Evolutionary conservation across 53 echinoderm and acorn worm species (phyloP), one percentile per base, ranked within the genome.

Genomic region (Actinopyga echinites): DNA sequence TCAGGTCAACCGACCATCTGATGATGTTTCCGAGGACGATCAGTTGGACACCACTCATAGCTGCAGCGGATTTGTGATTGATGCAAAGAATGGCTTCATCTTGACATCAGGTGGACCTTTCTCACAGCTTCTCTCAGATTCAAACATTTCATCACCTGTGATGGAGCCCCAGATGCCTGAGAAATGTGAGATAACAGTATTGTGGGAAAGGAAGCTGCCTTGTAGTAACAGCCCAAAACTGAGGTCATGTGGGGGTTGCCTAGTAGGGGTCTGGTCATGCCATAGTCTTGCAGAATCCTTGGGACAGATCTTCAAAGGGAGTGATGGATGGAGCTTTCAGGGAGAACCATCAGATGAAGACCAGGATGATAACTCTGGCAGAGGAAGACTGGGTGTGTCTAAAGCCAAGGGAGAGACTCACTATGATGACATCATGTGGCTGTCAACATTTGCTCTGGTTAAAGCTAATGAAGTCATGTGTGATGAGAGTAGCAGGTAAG

Each of bases 31-130:
- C 17, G 17, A 8, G 17, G 49, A 49, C 3, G 49, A 49, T 49
- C 49, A 49, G 49, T 49, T 49, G 17, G 62, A 29, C 62, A 26
- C 62, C 2, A 53, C 77, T 8, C 77, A 77, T 29, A 92, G 92
- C 83, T 86, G 89, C 44, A 90, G 89, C 42, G 93, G 93, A 17
- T 33, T 93, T 15, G 52, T 93, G 22, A 30, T 90, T 11, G 85
- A 90, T n/a, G 66, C 86, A n/a, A 60, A 33, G 56, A 42, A 87
- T 15, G 90, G 93, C 28, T 67, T 81, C 10, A 79, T 93, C 6
- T 40, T 93, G 2, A 93, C 93, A 24, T 87, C 84, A 31, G 93
- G 89, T 9, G 77, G 69, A n/a, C 74, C 84, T 10, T 93, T 93
- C 56, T 58, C 93, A 21, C 85, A 88, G 13, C 57, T 75, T 12